Evolutionary conservation across 1,140 invertebrate species (phyloP).

Genomic region (Drosophila prosaltans): DNA sequence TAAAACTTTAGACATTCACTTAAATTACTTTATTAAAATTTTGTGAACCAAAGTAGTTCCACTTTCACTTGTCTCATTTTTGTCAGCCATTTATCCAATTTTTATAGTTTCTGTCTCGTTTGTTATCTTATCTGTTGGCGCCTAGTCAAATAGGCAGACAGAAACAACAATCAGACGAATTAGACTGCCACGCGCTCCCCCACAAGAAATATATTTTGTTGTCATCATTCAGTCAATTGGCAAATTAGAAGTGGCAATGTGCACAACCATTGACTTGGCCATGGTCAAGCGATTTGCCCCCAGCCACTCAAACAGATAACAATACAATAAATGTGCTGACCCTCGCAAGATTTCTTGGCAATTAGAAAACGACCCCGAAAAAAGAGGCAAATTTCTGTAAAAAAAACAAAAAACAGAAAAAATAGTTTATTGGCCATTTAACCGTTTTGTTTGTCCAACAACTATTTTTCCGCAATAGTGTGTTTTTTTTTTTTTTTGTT

Average conservation of each 20-base stretch:
- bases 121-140: slow-evolving; percentile 1
- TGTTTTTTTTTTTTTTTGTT: slow-evolving; percentile 31
- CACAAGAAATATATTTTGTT: neutral
- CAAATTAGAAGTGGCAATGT: neutral
- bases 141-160: too few species aligned
- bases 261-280: slow-evolving; percentile 8
- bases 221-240: slow-evolving; percentile 4
- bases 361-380: slow-evolving; percentile 21
- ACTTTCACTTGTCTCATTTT: neutral
- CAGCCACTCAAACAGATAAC: neutral
- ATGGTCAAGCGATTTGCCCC: slow-evolving; percentile 11
- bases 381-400: neutral
- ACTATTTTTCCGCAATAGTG: slow-evolving; percentile 27
- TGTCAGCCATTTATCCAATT: slow-evolving; percentile 3
- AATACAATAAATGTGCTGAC: slow-evolving; percentile 1
- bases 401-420: neutral
- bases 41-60: too few species aligned
- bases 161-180: too few species aligned
- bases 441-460: slow-evolving; percentile 13
- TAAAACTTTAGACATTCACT: too few species aligned
- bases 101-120: slow-evolving; percentile 1
- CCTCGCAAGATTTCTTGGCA: slow-evolving; percentile 27
- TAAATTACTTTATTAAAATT: too few species aligned
- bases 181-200: neutral
- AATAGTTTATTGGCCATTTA: slow-evolving; percentile 31